Percentiles rank a stretch among this genome's conserved stretches.
Evolutionary conservation across 2,888 invertebrate genomes (phyloP).

Genomic region (Pandemis cinnamomeana): DNA sequence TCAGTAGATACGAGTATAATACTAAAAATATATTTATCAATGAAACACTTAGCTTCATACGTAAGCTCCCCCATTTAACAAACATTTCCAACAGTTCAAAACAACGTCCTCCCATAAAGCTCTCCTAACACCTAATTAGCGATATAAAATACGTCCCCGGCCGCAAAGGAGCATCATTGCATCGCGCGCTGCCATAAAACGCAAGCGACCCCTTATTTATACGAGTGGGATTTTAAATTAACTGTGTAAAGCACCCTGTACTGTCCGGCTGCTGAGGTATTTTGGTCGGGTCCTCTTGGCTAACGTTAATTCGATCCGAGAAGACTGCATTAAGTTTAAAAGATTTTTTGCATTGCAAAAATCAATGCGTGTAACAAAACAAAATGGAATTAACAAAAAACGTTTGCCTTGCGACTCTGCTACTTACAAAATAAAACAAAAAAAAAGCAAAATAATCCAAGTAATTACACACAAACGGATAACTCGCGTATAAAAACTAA

Average conservation of each 20-base stretch:
- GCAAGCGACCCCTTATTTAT: conserved; percentile 84
- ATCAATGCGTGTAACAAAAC: no score
- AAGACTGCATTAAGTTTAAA: neutral
- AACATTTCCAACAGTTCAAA: neutral
- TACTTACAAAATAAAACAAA: no score
- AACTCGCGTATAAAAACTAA: no score
- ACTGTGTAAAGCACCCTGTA: conserved; percentile 78
- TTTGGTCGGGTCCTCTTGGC: conserved; percentile 56
- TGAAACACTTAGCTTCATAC: neutral
- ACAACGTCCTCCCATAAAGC: conserved; percentile 52
- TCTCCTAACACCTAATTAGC: conserved; percentile 82
- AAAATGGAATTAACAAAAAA: no score
- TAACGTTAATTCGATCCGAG: conserved; percentile 26
- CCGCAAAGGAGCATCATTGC: conserved; percentile 79
- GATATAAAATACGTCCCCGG: conserved; percentile 80
- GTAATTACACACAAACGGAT: no score
- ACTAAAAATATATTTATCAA: neutral
- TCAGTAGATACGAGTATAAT: no score
- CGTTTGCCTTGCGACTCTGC: no score
- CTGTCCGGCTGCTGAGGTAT: conserved; percentile 61
- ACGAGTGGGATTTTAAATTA: conserved; percentile 84
- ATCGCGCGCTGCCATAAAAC: conserved; percentile 83
- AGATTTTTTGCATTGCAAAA: no score
- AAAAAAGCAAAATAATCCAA: no score
- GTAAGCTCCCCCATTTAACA: neutral